Conservation (phyloP, 2,113 vertebrate species). For the Ibidorhyncha struthersii region DNA sequence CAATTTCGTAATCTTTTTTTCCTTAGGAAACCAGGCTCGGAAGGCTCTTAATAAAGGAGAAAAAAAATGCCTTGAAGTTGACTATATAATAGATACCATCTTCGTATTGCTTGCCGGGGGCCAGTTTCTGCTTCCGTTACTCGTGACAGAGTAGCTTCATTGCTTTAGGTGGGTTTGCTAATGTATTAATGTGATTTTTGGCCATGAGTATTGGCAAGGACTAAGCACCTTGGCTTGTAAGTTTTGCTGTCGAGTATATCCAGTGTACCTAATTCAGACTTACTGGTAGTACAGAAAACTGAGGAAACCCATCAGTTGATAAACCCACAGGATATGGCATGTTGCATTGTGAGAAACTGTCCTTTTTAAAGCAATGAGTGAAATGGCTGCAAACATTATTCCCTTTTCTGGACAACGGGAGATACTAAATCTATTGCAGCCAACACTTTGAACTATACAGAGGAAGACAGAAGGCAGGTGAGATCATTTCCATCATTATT, state of each 20-base stretch:
- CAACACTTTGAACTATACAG: background rate
- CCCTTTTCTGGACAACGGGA: background rate
- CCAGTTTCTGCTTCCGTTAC: background rate
- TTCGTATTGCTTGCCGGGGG: background rate
- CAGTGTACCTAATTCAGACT: background rate
- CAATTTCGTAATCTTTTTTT: background rate
- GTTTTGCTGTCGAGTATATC: background rate
- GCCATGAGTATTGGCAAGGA: background rate
- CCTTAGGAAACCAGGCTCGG: background rate
- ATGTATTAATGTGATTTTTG: background rate
- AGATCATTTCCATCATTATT: background rate
- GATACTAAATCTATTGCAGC: background rate
- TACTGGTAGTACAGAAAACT: background rate
- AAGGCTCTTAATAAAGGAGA: background rate
- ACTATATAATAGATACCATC: background rate
- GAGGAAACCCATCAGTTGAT: background rate
- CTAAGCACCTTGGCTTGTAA: background rate
- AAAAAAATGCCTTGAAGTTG: background rate
- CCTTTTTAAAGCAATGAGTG: background rate
- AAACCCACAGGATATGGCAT: background rate
- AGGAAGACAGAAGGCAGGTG: background rate
- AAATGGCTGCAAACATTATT: background rate
- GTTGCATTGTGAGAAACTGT: background rate
- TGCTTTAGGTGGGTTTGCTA: background rate
- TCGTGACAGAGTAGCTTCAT: background rate